Base-by-base conservation (phyloP, 2,113 vertebrate species). In the Brachirus orientalis region DNA sequence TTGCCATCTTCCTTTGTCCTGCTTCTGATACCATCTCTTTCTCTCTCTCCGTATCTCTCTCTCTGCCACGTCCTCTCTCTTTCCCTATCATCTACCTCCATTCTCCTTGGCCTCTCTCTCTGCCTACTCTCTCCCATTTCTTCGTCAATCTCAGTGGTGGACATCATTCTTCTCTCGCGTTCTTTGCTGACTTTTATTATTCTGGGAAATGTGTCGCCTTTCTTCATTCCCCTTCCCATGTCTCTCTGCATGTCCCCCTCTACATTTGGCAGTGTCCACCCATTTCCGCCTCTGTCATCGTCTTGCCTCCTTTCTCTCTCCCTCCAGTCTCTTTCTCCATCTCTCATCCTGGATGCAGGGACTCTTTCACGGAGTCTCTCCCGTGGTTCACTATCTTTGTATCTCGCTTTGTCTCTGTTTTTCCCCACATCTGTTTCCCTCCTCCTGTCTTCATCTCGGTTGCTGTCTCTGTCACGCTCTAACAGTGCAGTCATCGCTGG, bases 161-260 rank as follows among this genome's bases (percentile, higher is more conserved):
- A 9, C 0, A 36, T 35, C 8, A 48, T 41, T 50, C 60, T 82
- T 20, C 38, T 70, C 3, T 57, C 64, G 12, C n/a, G 20, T 9
- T 86, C 86, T 38, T 40, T n/a, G 44, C 50, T 80, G 55, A 10
- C 37, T 46, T 73, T 89, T 57, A 45, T 76, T 47, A 80, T 84
- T 75, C 83, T 85, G 5, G 91, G 89, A 83, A 91, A 93, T 6
- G 91, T 94, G 53, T 88, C 90, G 1, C 90, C 86, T 73, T 86
- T 89, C 41, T 53, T 87, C 48, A 28, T 43, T 0, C 37, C 66
- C 13, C 67, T 69, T 6, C 38, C 17, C n/a, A 2, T 7, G n/a
- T 40, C 53, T n/a, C 10, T 82, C 9, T 58, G 47, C 12, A 19
- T 12, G 22, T 55, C 55, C 4, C 12, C 52, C 55, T 84, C 75